These are phyloP conservation scores for Enteromius radiatus DNA, from an alignment of 2,797 vertebrate genomes.

Conservation along the genomic window DNA sequence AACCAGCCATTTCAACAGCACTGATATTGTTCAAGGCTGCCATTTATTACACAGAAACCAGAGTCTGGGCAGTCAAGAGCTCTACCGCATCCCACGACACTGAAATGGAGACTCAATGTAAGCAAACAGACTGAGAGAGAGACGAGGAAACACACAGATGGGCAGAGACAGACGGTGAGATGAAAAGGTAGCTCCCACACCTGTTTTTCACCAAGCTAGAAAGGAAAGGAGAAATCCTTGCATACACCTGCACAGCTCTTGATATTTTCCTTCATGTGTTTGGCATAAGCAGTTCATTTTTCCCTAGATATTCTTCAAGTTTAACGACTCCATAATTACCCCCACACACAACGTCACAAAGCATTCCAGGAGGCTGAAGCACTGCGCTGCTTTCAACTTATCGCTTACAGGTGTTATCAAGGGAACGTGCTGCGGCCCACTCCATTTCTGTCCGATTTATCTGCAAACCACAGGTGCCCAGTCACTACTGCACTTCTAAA, in stretches of 20 bases:
- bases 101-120: slow-evolving; percentile 43
- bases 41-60: slow-evolving; percentile 26
- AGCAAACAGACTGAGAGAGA: slow-evolving; percentile 45
- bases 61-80: slow-evolving; percentile 32
- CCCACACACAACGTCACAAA: slow-evolving; percentile 33
- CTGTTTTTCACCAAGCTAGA: slow-evolving; percentile 45
- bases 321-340: slow-evolving; percentile 46
- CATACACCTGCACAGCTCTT: slow-evolving; percentile 29
- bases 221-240: slow-evolving; percentile 25
- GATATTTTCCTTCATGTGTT: slow-evolving; percentile 21
- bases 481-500: slow-evolving; percentile 43
- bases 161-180: slow-evolving; percentile 52
- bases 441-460: slow-evolving; percentile 39
- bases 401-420: slow-evolving; percentile 43
- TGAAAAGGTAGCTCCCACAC: slow-evolving; percentile 51
- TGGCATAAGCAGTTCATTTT: slow-evolving; percentile 13
- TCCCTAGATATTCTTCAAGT: slow-evolving; percentile 35
- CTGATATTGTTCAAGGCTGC: slow-evolving; percentile 28
- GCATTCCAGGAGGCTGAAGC: slow-evolving; percentile 20
- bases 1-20: slow-evolving; percentile 32
- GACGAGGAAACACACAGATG: slow-evolving; percentile 42
- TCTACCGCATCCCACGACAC: slow-evolving; percentile 7
- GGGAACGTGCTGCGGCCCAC: slow-evolving; percentile 21
- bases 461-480: slow-evolving; percentile 47
- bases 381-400: slow-evolving; percentile 34